Conservation (phyloP, 2,888 invertebrate genomes). For the Spatulosminthurus flaviceps region DNA sequence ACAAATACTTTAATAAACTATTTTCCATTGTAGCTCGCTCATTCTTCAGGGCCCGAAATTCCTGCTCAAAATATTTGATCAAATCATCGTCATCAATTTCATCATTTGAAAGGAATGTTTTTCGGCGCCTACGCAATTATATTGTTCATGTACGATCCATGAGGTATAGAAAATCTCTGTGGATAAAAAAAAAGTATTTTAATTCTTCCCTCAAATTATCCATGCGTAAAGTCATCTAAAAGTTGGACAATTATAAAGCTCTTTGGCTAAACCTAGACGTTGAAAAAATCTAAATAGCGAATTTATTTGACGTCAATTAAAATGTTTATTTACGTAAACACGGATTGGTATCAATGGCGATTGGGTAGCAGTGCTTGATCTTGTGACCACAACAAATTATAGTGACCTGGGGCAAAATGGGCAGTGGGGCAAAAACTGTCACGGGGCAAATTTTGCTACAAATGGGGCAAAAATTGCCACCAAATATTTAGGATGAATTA, state of each 20-base stretch:
- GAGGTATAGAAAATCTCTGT: conserved; percentile 25
- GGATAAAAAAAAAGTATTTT: neutral
- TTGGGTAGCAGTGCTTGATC: conserved; percentile 25
- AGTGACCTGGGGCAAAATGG: too few relatives aligned
- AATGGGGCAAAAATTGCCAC: too few relatives aligned
- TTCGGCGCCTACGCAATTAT: conserved; percentile 24
- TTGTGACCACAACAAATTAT: too few relatives aligned
- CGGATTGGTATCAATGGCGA: conserved; percentile 29
- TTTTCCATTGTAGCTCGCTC: too few relatives aligned
- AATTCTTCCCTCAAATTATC: neutral
- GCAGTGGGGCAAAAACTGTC: too few relatives aligned
- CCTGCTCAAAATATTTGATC: conserved; percentile 15
- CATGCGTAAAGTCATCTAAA: too few relatives aligned
- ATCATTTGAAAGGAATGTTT: conserved; percentile 15
- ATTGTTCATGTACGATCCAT: conserved; percentile 25
- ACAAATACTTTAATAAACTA: too few relatives aligned
- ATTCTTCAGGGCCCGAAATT: too few relatives aligned
- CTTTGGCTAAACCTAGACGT: neutral
- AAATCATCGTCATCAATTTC: conserved; percentile 24
- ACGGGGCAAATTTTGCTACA: too few relatives aligned
- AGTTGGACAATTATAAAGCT: neutral
- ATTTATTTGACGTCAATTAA: too few relatives aligned
- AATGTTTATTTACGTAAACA: conserved; percentile 28
- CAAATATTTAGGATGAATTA: too few relatives aligned
- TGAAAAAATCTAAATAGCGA: neutral